phyloP scores from a whole-genome alignment of 2,888 invertebrate genomes.

The Chloromyia formosa region DNA sequence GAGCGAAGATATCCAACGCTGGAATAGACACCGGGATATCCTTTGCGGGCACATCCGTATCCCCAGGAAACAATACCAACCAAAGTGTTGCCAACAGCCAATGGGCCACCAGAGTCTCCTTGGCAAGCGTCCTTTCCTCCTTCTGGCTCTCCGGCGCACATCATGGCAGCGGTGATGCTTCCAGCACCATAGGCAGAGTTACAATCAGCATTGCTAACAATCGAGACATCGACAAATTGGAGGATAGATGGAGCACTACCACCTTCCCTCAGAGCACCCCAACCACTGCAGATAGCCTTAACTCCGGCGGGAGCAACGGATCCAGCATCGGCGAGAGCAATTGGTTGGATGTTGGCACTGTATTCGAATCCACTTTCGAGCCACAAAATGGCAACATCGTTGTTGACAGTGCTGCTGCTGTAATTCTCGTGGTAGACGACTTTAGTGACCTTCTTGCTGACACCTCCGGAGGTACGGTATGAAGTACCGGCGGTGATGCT shows the following conservation, averaged over 20 bases:
- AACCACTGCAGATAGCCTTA: constrained; percentile 55
- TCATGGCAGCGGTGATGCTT: constrained; percentile 55
- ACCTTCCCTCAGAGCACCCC: constrained; percentile 55
- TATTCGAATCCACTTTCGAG: constrained; percentile 66
- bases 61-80: constrained; percentile 57
- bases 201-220: constrained; percentile 54
- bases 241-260: constrained; percentile 51
- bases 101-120: constrained; percentile 41
- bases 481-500: constrained; percentile 56
- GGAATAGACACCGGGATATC: constrained; percentile 53
- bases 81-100: constrained; percentile 43
- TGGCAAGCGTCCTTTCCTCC: constrained; percentile 56
- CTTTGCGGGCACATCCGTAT: constrained; percentile 48
- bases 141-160: constrained; percentile 56
- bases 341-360: constrained; percentile 67
- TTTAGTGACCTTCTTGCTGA: constrained; percentile 64
- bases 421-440: constrained; percentile 68
- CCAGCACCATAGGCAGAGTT: constrained; percentile 52
- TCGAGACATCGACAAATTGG: constrained; percentile 54
- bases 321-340: constrained; percentile 66
- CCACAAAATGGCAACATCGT: constrained; percentile 70
- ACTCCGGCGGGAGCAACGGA: constrained; percentile 53
- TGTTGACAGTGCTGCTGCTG: constrained; percentile 65
- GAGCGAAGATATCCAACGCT: not conserved
- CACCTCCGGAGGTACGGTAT: constrained; percentile 48